Evolutionary conservation across 2,797 vertebrate genomes (phyloP).

Genomic region (Siniperca undulata): DNA sequence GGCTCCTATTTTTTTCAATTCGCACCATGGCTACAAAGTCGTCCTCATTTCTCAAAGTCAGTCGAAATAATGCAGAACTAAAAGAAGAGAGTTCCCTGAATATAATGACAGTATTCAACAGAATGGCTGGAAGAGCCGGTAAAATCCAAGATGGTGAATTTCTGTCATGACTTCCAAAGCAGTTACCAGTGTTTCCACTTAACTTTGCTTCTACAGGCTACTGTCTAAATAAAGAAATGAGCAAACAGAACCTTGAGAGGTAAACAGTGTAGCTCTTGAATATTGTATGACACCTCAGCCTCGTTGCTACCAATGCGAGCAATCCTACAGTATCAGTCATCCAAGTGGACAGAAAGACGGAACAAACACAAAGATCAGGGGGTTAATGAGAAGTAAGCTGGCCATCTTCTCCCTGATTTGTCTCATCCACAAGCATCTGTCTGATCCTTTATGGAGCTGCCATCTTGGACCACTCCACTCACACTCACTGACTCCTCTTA

Average conservation of each 20-base stretch:
- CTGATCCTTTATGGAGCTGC: constrained; percentile 54
- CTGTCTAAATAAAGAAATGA: constrained; percentile 61
- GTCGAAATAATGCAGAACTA: constrained; percentile 4
- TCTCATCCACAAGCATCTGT: constrained; percentile 49
- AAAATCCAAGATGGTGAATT: constrained; percentile 46
- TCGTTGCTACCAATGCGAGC: constrained; percentile 3
- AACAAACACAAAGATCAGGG: constrained; percentile 28
- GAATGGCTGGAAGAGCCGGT: constrained; percentile 26
- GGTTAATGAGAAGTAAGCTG: constrained; percentile 57
- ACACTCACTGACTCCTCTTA: constrained; percentile 60
- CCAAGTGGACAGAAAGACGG: constrained; percentile 2
- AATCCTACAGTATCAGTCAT: not conserved
- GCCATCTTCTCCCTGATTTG: constrained; percentile 52
- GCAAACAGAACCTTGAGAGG: constrained; percentile 60
- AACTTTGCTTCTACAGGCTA: constrained; percentile 40
- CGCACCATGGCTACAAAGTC: constrained; percentile 33
- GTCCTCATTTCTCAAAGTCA: constrained; percentile 36
- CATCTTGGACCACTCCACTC: constrained; percentile 57
- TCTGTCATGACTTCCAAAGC: constrained; percentile 54
- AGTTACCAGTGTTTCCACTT: constrained; percentile 54
- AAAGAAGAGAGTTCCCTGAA: constrained; percentile 16
- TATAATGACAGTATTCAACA: constrained; percentile 19
- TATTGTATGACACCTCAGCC: constrained; percentile 45
- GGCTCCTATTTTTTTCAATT: constrained; percentile 24
- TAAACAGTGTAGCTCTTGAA: constrained; percentile 60